A percentile compares a stretch with the other conserved stretches of the same genome.
Conservation (phyloP, 2,113 vertebrate genomes). For the Anarrhichthys ocellatus region DNA sequence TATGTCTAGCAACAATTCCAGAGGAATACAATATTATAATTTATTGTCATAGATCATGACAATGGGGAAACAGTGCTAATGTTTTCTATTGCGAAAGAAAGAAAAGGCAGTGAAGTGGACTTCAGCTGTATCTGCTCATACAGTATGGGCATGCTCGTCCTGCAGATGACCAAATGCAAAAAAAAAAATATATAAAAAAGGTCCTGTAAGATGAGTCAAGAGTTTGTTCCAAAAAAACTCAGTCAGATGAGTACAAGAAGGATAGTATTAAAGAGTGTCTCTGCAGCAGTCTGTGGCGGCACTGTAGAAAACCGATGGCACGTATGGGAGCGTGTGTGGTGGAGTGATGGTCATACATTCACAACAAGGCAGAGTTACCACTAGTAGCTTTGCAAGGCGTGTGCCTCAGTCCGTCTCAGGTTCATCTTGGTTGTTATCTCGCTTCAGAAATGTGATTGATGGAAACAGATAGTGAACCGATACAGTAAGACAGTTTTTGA, state of each 20-base stretch:
- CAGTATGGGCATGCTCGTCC: conserved; percentile 74
- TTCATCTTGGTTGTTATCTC: conserved; percentile 14
- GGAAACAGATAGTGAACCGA: conserved; percentile 4
- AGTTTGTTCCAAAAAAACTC: conserved; percentile 40
- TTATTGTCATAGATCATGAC: conserved; percentile 87
- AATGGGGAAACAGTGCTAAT: conserved; percentile 86
- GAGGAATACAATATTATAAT: conserved; percentile 86
- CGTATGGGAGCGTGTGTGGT: conserved; percentile 61
- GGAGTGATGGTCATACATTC: conserved; percentile 82
- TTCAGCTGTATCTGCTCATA: conserved; percentile 62
- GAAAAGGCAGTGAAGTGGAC: conserved; percentile 82
- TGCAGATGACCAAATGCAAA: conserved; percentile 60
- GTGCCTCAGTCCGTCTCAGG: conserved; percentile 20
- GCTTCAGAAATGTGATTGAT: conserved; percentile 54
- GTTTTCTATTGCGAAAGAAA: conserved; percentile 81
- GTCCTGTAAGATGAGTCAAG: conserved; percentile 26
- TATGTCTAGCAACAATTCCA: conserved; percentile 87
- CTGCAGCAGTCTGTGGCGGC: conserved; percentile 68
- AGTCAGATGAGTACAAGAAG: conserved; percentile 61
- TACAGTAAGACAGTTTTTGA: conserved; percentile 9
- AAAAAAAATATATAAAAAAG: conserved; percentile 46
- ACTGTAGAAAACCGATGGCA: conserved; percentile 65
- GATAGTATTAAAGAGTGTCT: conserved; percentile 62
- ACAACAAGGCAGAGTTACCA: conserved; percentile 73
- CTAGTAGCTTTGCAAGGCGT: conserved; percentile 34